Evolutionary conservation across 2,113 vertebrate species (phyloP).

Genomic region (Myanophis thanlyinensis): DNA sequence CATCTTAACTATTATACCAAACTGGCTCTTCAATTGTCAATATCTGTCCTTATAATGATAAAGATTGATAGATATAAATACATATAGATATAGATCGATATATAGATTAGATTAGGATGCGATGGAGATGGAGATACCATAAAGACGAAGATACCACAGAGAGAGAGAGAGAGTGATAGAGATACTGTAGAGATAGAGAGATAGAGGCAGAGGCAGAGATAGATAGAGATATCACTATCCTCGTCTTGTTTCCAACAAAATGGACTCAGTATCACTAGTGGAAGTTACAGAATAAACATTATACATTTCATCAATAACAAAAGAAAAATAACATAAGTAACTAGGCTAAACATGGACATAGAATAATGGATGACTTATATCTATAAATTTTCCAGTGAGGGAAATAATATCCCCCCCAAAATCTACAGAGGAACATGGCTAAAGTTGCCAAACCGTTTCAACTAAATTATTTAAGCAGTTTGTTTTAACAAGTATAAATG

Average conservation of each 20-base stretch:
- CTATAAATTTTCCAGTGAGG: not conserved
- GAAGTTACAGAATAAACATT: not conserved
- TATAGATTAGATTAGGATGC: no score
- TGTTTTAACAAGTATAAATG: not conserved
- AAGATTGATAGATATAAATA: no score
- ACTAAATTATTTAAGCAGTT: not conserved
- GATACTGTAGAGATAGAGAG: no score
- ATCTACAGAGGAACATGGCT: not conserved
- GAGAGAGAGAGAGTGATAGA: no score
- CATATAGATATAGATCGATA: no score
- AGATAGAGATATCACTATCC: not conserved
- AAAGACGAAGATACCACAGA: no score
- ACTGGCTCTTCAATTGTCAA: no score
- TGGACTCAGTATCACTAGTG: not conserved
- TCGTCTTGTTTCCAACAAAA: not conserved
- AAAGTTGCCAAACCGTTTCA: not conserved
- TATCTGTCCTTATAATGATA: no score
- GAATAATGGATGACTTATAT: not conserved
- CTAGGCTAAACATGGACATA: not conserved
- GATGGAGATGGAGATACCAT: no score
- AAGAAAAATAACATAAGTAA: not conserved
- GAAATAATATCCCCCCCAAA: not conserved
- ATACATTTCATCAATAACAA: not conserved
- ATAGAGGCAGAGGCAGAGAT: no score
- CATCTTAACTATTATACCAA: no score